Percentiles rank a stretch among this genome's conserved stretches.
phyloP scores from a whole-genome alignment of 2,797 vertebrate genomes.

The Danio jaintianensis region DNA sequence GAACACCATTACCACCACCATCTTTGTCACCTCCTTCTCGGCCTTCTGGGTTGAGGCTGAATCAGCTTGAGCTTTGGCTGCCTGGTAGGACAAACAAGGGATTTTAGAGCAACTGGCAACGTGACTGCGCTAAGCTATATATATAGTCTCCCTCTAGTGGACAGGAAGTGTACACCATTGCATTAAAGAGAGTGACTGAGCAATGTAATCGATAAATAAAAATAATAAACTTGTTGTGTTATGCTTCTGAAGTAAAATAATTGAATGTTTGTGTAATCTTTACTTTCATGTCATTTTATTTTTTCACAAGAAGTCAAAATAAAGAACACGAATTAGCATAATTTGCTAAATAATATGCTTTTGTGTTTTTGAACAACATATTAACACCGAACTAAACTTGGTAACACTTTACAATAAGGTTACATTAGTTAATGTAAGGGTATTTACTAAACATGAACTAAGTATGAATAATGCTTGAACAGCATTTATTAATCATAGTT shows the following conservation, averaged over 20 bases:
- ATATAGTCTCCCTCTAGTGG: slow-evolving; percentile 23
- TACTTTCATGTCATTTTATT: too few species aligned
- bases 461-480: too few species aligned
- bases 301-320: neutral
- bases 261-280: neutral
- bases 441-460: too few species aligned
- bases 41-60: slow-evolving; percentile 83
- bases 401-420: too few species aligned
- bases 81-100: slow-evolving; percentile 62
- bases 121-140: neutral
- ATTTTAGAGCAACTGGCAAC: neutral
- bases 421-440: too few species aligned
- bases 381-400: too few species aligned
- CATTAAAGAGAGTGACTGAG: neutral
- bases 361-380: neutral
- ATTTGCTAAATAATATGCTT: neutral
- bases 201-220: neutral
- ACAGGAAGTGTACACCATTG: neutral
- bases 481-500: too few species aligned
- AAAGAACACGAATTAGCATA: neutral
- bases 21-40: slow-evolving; percentile 80
- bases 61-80: slow-evolving; percentile 80
- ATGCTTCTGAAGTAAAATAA: neutral
- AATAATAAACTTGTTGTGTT: neutral
- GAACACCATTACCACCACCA: slow-evolving; percentile 82